Percentiles rank a stretch among this genome's conserved stretches.
Conservation (phyloP, 1,140 invertebrate genomes). For the Tetramorium simillimum region DNA sequence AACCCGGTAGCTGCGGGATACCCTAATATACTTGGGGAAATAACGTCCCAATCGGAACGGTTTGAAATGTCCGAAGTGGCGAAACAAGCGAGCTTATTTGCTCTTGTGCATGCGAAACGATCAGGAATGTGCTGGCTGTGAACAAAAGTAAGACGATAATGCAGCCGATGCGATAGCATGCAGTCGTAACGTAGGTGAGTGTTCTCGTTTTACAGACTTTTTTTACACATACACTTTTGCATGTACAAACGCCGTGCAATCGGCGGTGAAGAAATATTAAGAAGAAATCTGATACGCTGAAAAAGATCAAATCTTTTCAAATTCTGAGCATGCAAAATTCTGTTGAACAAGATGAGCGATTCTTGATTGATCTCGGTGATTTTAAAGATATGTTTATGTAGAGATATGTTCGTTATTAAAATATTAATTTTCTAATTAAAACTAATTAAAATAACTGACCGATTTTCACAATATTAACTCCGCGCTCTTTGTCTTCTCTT, state of each 20-base stretch:
- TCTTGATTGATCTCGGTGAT: neutral
- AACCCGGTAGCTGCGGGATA: constrained; percentile 6
- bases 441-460: neutral
- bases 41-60: constrained; percentile 18
- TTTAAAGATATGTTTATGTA: neutral
- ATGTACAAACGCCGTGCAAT: constrained; percentile 40
- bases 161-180: constrained; percentile 59
- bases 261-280: constrained; percentile 17
- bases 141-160: constrained; percentile 65
- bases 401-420: neutral
- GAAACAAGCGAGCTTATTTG: constrained; percentile 60
- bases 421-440: neutral
- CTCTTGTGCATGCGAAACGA: constrained; percentile 63
- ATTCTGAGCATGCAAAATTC: constrained; percentile 20
- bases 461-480: neutral
- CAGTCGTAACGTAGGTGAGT: constrained; percentile 56
- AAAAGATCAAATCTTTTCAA: constrained; percentile 12
- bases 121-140: constrained; percentile 63
- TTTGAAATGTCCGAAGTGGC: constrained; percentile 39
- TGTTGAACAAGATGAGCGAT: constrained; percentile 6
- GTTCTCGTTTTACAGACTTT: constrained; percentile 49
- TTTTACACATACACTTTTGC: constrained; percentile 38
- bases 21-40: neutral
- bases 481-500: neutral
- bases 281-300: constrained; percentile 46